Conservation (phyloP, 2,888 invertebrate species). For the Hemistola chrysoprasaria region DNA sequence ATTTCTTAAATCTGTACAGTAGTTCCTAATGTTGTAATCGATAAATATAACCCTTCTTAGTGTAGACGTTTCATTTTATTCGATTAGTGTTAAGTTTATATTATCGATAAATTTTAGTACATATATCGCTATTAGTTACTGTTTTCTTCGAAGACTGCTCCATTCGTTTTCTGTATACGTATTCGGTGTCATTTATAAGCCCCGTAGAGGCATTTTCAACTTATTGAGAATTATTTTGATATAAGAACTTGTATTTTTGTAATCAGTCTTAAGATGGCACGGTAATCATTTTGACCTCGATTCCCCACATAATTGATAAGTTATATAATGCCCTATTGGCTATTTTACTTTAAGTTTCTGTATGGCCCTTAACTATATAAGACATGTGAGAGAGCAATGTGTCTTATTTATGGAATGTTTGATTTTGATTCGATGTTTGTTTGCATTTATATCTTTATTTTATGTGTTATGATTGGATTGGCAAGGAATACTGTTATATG, state of each 20-base stretch:
- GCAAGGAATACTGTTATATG: neutral
- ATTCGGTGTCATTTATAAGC: slow-evolving; percentile 41
- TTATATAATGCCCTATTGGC: slow-evolving; percentile 55
- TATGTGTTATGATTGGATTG: slow-evolving; percentile 20
- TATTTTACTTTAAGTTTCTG: slow-evolving; percentile 59
- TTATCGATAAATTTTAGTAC: slow-evolving; percentile 55
- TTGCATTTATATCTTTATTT: slow-evolving; percentile 66
- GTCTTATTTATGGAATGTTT: slow-evolving; percentile 55
- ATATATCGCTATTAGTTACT: slow-evolving; percentile 53
- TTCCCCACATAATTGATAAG: slow-evolving; percentile 45
- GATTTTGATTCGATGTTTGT: slow-evolving; percentile 45
- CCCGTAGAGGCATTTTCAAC: slow-evolving; percentile 70
- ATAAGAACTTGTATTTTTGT: slow-evolving; percentile 69
- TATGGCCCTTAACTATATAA: slow-evolving; percentile 4
- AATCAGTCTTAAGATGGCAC: slow-evolving; percentile 59
- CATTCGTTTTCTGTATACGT: slow-evolving; percentile 57
- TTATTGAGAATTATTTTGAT: slow-evolving; percentile 60
- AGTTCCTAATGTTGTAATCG: slow-evolving; percentile 78
- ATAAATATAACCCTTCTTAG: slow-evolving; percentile 75
- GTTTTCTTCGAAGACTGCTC: slow-evolving; percentile 74
- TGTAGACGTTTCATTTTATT: slow-evolving; percentile 50
- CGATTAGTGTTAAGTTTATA: slow-evolving; percentile 24
- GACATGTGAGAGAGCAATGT: slow-evolving; percentile 4
- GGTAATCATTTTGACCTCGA: slow-evolving; percentile 46
- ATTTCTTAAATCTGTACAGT: slow-evolving; percentile 74